Conservation (phyloP, 2,113 vertebrate genomes). For the Hyaena hyaena region DNA sequence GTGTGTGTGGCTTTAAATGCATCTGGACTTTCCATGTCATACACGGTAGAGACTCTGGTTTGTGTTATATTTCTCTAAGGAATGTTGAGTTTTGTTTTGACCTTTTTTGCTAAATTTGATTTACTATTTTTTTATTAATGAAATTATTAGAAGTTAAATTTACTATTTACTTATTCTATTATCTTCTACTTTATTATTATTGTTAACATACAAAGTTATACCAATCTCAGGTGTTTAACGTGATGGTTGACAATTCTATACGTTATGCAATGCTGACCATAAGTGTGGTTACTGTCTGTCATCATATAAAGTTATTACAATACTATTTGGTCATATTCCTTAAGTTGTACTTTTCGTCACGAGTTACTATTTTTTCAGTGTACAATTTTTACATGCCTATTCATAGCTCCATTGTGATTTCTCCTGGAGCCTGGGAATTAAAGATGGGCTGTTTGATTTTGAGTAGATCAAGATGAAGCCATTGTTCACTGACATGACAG, state of each 20-base stretch:
- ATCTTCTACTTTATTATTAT: background rate
- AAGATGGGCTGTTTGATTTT: background rate
- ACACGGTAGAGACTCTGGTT: background rate
- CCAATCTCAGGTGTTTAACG: background rate
- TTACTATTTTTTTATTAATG: background rate
- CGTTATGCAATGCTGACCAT: background rate
- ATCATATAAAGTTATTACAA: background rate
- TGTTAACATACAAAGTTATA: background rate
- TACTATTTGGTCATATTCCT: background rate
- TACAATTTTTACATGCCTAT: fast-evolving
- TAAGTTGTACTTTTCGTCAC: background rate
- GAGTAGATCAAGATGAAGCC: background rate
- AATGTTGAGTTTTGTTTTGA: background rate
- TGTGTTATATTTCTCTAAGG: background rate
- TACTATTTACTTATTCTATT: background rate
- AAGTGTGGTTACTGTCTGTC: background rate
- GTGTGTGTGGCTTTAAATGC: background rate
- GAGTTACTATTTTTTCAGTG: background rate
- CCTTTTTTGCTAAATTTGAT: background rate
- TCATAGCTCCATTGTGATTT: fast-evolving
- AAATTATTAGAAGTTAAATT: background rate
- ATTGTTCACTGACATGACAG: too few species aligned
- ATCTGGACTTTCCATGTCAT: fast-evolving
- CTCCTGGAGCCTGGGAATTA: background rate
- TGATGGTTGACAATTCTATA: background rate